A percentile compares a stretch with the other conserved stretches of the same genome.
Evolutionary conservation across 2,797 vertebrate species (phyloP).

Genomic region (Heliangelus exortis): DNA sequence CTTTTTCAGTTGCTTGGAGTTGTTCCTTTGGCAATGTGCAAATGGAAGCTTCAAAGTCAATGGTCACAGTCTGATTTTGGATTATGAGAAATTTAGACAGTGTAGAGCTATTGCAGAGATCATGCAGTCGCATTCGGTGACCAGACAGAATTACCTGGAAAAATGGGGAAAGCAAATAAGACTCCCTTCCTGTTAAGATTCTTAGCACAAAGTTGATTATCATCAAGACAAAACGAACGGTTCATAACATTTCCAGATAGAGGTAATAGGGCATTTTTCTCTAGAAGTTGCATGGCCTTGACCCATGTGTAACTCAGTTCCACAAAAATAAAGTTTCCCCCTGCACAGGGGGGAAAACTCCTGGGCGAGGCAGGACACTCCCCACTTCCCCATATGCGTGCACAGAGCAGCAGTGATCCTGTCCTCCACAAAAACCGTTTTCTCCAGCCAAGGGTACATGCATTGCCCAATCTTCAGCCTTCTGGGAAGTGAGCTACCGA

Average conservation of each 20-base stretch:
- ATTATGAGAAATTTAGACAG: slow-evolving; percentile 82
- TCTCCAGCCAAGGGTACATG: neutral
- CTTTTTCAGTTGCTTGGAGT: slow-evolving; percentile 79
- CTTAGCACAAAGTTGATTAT: neutral
- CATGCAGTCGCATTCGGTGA: slow-evolving; percentile 83
- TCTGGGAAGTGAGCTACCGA: slow-evolving; percentile 3
- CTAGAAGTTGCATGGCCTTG: neutral
- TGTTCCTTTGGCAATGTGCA: slow-evolving; percentile 80
- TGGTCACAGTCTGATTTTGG: slow-evolving; percentile 62
- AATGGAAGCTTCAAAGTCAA: slow-evolving; percentile 74
- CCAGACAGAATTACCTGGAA: slow-evolving; percentile 87
- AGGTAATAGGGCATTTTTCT: neutral
- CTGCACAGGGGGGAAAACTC: neutral
- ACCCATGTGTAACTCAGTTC: neutral
- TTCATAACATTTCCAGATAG: neutral
- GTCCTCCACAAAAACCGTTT: neutral
- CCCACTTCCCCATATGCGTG: neutral
- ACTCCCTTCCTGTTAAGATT: neutral
- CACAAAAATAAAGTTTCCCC: neutral
- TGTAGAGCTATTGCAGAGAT: slow-evolving; percentile 83
- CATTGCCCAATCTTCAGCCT: slow-evolving; percentile 4
- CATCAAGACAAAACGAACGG: neutral
- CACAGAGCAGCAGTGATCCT: neutral
- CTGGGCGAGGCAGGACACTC: neutral
- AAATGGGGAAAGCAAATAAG: neutral